Evolutionary conservation across 2,113 vertebrate genomes (phyloP).

Genomic region (Onychostruthus taczanowskii): DNA sequence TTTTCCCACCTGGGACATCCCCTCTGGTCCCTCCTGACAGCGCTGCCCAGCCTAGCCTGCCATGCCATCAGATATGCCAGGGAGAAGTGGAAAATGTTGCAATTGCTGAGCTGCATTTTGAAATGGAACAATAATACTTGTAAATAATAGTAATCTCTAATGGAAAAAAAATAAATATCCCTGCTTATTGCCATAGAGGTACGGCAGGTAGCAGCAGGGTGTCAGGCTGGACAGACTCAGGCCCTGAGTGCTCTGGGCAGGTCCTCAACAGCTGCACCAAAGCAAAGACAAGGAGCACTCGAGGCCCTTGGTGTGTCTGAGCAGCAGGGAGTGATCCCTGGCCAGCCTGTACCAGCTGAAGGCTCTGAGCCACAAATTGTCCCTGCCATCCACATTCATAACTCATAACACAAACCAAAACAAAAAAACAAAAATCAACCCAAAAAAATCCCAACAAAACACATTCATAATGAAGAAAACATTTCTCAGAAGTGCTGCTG

Average conservation of each 20-base stretch:
- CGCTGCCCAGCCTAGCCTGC: neutral
- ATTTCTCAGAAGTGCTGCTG: conserved; percentile 1
- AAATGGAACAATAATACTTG: neutral
- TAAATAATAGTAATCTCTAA: conserved; percentile 25
- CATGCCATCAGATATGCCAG: neutral
- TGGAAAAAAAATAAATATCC: neutral
- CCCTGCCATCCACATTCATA: neutral
- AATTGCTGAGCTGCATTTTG: neutral
- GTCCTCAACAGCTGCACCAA: neutral
- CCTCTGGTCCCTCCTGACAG: neutral
- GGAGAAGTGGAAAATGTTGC: neutral
- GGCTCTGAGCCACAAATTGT: neutral
- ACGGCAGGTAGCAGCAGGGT: neutral
- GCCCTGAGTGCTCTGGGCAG: neutral
- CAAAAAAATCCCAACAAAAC: neutral
- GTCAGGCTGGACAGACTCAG: conserved; percentile 26
- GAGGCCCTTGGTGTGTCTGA: neutral
- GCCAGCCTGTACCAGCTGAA: neutral
- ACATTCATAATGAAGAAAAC: neutral
- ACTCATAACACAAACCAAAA: neutral
- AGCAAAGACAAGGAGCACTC: neutral
- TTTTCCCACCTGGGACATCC: neutral
- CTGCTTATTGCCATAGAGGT: neutral
- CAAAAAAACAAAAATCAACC: neutral
- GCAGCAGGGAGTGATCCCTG: neutral